Base-by-base conservation (phyloP, 2,113 vertebrate species). In the Symphodus melops region DNA sequence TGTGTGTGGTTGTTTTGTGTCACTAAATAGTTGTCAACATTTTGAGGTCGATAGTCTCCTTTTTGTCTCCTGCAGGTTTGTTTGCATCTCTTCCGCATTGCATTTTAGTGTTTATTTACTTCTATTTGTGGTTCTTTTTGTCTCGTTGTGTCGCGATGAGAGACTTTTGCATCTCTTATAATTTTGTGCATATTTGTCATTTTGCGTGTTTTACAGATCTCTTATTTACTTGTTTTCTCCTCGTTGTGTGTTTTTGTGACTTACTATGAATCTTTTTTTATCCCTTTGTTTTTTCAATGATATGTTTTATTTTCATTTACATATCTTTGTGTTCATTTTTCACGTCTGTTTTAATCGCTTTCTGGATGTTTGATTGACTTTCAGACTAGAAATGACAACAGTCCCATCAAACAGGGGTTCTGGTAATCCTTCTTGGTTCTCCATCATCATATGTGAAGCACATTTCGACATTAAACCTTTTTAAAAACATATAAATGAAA, bases 381-480 rank as follows among this genome's bases (percentile, higher is more conserved):
- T n/a, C 21, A 12, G 1, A 16, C 2, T 25, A 12, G 19, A 62
- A 33, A 37, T 13, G 12, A 44, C 5, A 71, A 13, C 37, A 8
- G 21, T 28, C 20, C 2, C 16, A 55, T 51, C 28, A 59, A 20
- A 52, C 68, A 23, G 17, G 13, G 48, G 33, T 57, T 59, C n/a
- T 25, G 46, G 21, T 41, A 28, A 49, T 25, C 60, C 8, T 9
- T 20, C 37, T 44, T 8, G 14, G n/a, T 1, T 51, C 75, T 69
- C 81, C 55, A 23, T 86, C 83, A 68, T 75, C 81, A 25, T 39
- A 25, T 61, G 23, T 42, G 57, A 75, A 73, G 58, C 25, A 82
- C 63, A 46, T 78, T 66, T 41, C 20, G 70, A 73, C 53, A 48
- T 68, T 60, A 58, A 72, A 79, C 53, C 37, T 58, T 58, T 72